Percentiles rank a stretch among this genome's conserved stretches.
Conservation (phyloP, 2,113 vertebrate genomes). For the Junco hyemalis region DNA sequence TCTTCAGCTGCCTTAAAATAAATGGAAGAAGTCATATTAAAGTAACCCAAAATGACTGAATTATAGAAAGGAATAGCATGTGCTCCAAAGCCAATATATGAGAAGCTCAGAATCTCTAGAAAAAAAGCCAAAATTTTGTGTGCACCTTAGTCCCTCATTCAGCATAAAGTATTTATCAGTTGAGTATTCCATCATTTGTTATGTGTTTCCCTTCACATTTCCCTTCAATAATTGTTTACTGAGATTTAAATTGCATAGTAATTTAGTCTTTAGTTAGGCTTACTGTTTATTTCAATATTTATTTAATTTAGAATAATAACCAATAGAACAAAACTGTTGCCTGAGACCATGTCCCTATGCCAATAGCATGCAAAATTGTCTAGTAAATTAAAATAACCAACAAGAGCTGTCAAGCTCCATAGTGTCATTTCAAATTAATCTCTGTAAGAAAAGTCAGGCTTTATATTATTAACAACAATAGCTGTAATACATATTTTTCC, state of each 20-base stretch:
- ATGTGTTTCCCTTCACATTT: background rate
- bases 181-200: background rate
- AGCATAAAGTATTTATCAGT: background rate
- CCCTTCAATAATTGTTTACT: constrained; percentile 30
- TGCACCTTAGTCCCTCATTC: background rate
- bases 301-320: constrained; percentile 64
- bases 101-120: background rate
- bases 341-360: constrained; percentile 22
- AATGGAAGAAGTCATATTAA: background rate
- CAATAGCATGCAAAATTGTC: constrained; percentile 67
- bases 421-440: constrained; percentile 67
- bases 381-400: constrained; percentile 66
- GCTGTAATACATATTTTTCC: background rate
- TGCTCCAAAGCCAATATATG: background rate
- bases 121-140: background rate
- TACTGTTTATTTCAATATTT: constrained; percentile 36
- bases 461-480: constrained; percentile 26
- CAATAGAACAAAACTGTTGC: constrained; percentile 38
- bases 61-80: background rate
- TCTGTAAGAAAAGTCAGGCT: constrained; percentile 5
- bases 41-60: background rate
- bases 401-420: constrained; percentile 13
- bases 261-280: constrained; percentile 30
- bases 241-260: background rate
- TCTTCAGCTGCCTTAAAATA: background rate